A percentile compares a stretch with the other conserved stretches of the same genome.
phyloP scores from a whole-genome alignment of 2,797 vertebrate species.

The Rhynchonycteris naso region DNA sequence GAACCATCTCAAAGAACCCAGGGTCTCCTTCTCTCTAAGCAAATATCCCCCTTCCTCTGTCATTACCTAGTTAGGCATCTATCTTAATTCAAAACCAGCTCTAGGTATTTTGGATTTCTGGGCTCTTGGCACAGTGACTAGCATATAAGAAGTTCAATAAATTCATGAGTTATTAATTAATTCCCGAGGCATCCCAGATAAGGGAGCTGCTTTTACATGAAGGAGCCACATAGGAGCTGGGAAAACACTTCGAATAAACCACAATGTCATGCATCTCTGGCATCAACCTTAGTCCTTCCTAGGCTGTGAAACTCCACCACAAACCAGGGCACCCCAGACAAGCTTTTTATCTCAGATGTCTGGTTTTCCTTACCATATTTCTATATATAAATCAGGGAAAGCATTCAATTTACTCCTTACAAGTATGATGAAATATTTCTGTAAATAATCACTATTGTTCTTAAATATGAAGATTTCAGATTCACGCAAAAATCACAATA shows the following conservation, averaged over 20 bases:
- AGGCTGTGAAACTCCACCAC: not conserved
- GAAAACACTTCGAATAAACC: not conserved
- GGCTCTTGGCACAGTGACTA: not conserved
- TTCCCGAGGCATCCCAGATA: not conserved
- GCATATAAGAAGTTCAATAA: not conserved
- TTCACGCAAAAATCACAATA: not conserved
- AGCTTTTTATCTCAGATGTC: not conserved
- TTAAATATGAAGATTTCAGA: not conserved
- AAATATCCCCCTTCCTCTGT: not conserved
- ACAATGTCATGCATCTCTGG: not conserved
- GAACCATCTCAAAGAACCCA: not conserved
- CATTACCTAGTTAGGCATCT: not conserved
- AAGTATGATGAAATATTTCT: not conserved
- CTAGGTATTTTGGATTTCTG: not conserved
- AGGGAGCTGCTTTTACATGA: not conserved
- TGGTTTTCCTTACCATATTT: not conserved
- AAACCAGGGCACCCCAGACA: not conserved
- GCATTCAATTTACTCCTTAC: not conserved
- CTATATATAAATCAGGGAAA: not conserved
- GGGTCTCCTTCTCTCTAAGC: not conserved
- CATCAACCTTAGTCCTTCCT: not conserved
- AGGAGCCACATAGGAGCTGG: not conserved
- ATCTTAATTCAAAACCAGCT: not conserved
- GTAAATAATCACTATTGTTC: slow-evolving; percentile 18
- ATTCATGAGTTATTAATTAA: slow-evolving; percentile 19